Base-by-base conservation (phyloP, 2,888 invertebrate genomes). In the Caenorhabditis imperialis region DNA sequence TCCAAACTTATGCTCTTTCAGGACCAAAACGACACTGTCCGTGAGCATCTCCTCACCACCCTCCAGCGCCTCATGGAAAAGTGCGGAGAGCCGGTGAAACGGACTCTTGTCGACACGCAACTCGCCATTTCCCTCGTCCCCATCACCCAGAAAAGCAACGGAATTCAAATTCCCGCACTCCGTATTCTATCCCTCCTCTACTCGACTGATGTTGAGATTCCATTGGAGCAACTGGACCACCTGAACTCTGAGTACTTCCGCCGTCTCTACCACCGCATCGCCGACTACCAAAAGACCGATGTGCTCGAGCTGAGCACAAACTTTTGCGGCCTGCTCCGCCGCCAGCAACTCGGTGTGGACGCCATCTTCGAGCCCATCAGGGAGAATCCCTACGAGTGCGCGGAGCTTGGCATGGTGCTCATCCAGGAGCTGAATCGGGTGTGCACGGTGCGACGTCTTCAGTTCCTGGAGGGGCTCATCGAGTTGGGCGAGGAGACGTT, bases 21-120 rank as follows among this genome's bases (percentile, higher is more conserved):
- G 73, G 77, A 77, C 38, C 77, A 77, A 53, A 67, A 70, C 62
- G 60, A 60, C 45, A 23, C 25, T 12, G 74, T 77, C 16, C 54
- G 57, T 14, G 55, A 53, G 25, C 62, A 48, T n/a, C 37, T 74
- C 1, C 35, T 77, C 3, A 35, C 6, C 18, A 48, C 71, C 7
- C 44, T 77, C 0, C 57, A 67, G 35, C 50, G 57, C 7, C 54
- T 77, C 4, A 53, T 60, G 37, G 51, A 54, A 20, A 25, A 37
- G 2, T 75, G 75, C 40, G 62, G 61, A 1, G 63, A 69, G 10
- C 44, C 53, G 4, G 45, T 65, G 7, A 54, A 53, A 42, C 16
- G 23, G 22, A 65, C 44, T 20, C 62, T 78, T n/a, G 42, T 75
- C 18, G 75, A 78, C 53, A 61, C 72, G 7, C 69, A 73, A 42